Evolutionary conservation across 1,140 invertebrate species (phyloP).

Genomic region (Colletes latitarsis): DNA sequence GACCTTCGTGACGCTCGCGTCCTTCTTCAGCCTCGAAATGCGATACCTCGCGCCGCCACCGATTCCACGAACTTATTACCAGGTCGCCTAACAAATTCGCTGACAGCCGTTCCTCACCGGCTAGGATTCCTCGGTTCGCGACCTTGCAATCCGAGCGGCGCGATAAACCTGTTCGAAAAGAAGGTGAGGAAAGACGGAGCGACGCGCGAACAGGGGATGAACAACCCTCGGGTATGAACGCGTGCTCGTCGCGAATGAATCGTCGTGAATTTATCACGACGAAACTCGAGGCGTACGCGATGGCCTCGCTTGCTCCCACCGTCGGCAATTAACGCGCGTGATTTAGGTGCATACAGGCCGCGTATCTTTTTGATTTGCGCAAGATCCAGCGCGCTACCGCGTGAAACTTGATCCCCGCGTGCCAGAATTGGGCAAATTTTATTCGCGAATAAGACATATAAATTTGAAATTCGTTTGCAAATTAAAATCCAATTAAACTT

Average conservation of each 20-base stretch:
- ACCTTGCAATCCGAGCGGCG: constrained; percentile 17
- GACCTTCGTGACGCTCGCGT: not conserved
- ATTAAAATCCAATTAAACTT: too few species aligned
- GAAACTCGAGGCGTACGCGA: constrained; percentile 45
- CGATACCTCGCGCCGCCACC: constrained; percentile 11
- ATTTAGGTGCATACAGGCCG: constrained; percentile 57
- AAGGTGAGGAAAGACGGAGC: constrained; percentile 29
- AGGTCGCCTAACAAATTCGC: constrained; percentile 25
- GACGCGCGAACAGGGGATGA: constrained; percentile 18
- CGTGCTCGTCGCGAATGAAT: constrained; percentile 50
- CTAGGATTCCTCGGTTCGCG: constrained; percentile 1
- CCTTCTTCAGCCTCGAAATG: constrained; percentile 9
- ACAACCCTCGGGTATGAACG: constrained; percentile 32
- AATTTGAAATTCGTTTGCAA: too few species aligned
- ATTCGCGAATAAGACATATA: too few species aligned
- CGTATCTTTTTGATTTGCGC: constrained; percentile 22
- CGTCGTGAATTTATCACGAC: constrained; percentile 49
- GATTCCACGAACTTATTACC: constrained; percentile 29
- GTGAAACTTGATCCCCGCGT: not conserved
- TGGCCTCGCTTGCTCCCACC: constrained; percentile 16
- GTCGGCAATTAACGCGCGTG: constrained; percentile 63
- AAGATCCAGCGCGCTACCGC: not conserved
- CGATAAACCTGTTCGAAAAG: constrained; percentile 14
- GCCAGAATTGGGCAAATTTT: too few species aligned
- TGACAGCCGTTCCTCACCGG: constrained; percentile 6